Conservation (phyloP, 1,140 invertebrate species). For the Cataglyphis hispanica region DNA sequence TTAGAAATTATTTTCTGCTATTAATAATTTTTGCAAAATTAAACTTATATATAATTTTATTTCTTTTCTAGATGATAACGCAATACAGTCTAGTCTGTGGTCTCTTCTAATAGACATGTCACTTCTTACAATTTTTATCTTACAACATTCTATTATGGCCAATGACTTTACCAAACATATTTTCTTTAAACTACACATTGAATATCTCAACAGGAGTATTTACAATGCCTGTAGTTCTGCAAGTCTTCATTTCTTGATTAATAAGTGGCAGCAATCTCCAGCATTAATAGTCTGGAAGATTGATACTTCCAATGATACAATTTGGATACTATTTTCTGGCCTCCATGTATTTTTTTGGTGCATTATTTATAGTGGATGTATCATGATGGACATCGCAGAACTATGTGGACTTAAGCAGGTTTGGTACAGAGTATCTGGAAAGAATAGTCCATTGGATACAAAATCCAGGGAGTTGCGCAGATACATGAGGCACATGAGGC, state of each 20-base stretch:
- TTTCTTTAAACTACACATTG: constrained; percentile 81
- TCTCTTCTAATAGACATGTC: constrained; percentile 82
- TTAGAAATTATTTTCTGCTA: constrained; percentile 21
- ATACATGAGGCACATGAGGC: constrained; percentile 87
- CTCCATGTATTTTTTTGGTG: constrained; percentile 88
- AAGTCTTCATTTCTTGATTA: constrained; percentile 80
- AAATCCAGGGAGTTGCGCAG: constrained; percentile 85
- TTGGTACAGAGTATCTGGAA: constrained; percentile 85
- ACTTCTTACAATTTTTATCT: constrained; percentile 86
- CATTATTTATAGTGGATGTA: constrained; percentile 88
- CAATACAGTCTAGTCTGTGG: constrained; percentile 70
- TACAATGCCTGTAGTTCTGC: constrained; percentile 83
- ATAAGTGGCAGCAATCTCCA: constrained; percentile 84
- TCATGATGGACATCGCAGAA: constrained; percentile 89
- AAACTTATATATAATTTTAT: constrained; percentile 26
- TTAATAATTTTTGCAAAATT: constrained; percentile 32
- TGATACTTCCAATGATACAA: constrained; percentile 80
- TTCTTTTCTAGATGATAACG: constrained; percentile 76
- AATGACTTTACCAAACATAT: constrained; percentile 83
- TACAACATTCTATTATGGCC: constrained; percentile 87
- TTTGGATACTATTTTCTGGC: constrained; percentile 85
- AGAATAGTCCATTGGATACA: constrained; percentile 82
- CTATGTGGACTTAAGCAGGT: constrained; percentile 88
- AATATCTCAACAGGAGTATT: constrained; percentile 85
- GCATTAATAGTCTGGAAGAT: constrained; percentile 86